Evolutionary conservation across 2,888 invertebrate species (phyloP).

Genomic region (Diplolepis rosae): DNA sequence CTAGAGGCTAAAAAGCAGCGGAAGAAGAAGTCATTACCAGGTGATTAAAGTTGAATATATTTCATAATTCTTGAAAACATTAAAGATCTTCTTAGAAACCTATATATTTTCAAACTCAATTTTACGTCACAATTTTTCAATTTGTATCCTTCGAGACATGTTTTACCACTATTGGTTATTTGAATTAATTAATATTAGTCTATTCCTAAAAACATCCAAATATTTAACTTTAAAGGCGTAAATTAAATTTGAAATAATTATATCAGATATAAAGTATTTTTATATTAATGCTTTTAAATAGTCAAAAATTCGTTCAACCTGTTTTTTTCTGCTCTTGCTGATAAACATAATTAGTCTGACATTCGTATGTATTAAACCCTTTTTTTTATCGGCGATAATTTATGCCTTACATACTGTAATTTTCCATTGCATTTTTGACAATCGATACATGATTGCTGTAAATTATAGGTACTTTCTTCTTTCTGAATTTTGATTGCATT

Average conservation of each 20-base stretch:
- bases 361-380: slow-evolving; percentile 40
- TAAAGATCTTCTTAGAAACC: not conserved
- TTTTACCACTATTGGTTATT: not conserved
- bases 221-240: not conserved
- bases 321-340: slow-evolving; percentile 43
- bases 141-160: not conserved
- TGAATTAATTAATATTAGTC: no score
- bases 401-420: slow-evolving; percentile 61
- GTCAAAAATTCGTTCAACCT: not conserved
- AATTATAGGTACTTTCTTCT: slow-evolving; percentile 35
- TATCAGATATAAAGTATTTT: not conserved
- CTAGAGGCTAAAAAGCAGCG: slow-evolving; percentile 96
- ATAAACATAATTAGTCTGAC: slow-evolving; percentile 52
- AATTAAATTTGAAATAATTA: not conserved
- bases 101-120: slow-evolving; percentile 40
- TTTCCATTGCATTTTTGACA: slow-evolving; percentile 53
- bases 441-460: slow-evolving; percentile 43
- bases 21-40: slow-evolving; percentile 93
- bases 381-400: slow-evolving; percentile 58
- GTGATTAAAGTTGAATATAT: slow-evolving; percentile 77
- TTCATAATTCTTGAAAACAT: not conserved
- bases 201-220: no score
- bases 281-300: not conserved
- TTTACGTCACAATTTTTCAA: not conserved
- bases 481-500: no score